Percentiles rank a stretch among this genome's conserved stretches.
Conservation (phyloP, 2,113 vertebrate species). For the Oreochromis aureus region DNA sequence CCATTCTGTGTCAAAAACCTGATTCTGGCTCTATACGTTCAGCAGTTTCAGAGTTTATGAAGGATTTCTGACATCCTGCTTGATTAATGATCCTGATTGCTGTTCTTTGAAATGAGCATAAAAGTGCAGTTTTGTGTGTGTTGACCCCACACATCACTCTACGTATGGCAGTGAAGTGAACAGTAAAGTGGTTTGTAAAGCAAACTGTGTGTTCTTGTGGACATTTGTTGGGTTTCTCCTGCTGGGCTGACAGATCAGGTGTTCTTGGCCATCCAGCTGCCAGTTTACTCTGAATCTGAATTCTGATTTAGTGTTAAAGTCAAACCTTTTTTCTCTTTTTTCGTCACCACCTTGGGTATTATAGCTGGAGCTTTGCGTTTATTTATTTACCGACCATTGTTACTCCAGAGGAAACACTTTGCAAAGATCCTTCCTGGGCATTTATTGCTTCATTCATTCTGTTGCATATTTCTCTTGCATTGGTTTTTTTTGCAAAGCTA, state of each 20-base stretch:
- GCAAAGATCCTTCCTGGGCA: neutral
- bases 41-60: neutral
- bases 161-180: neutral
- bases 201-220: neutral
- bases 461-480: neutral
- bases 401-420: neutral
- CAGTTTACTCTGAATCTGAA: neutral
- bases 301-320: rapidly evolving
- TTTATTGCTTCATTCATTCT: neutral
- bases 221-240: neutral
- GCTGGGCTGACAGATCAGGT: neutral
- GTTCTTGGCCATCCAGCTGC: neutral
- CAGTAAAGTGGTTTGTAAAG: neutral
- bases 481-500: neutral
- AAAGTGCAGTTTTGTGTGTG: neutral
- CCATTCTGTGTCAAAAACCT: neutral
- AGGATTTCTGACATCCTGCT: neutral
- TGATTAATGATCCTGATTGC: neutral
- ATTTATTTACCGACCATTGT: neutral
- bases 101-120: neutral
- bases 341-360: neutral
- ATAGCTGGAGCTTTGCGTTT: neutral
- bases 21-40: neutral
- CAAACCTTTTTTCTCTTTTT: neutral
- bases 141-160: rapidly evolving